Conservation (phyloP, 2,797 vertebrate species). For the Tapirus indicus region DNA sequence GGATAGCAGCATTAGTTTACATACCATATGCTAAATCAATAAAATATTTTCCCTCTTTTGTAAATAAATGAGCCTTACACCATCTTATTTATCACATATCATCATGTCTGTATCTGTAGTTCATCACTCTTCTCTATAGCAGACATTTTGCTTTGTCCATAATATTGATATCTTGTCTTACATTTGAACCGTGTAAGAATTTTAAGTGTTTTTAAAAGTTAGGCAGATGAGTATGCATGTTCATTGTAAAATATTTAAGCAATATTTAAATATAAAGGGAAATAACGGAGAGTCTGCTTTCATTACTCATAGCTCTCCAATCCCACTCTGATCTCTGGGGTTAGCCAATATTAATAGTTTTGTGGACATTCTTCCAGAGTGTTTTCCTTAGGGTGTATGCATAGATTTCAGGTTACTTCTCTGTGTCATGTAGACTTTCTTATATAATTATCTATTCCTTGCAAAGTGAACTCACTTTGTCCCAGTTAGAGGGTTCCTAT, state of each 20-base stretch:
- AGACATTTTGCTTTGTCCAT: neutral
- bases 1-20: neutral
- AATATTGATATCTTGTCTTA: neutral
- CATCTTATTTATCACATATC: neutral
- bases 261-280: slow-evolving; percentile 8
- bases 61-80: neutral
- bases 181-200: neutral
- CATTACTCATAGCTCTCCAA: neutral
- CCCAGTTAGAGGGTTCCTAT: neutral
- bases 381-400: neutral
- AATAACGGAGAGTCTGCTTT: neutral
- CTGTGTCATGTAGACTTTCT: neutral
- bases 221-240: neutral
- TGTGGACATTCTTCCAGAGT: neutral
- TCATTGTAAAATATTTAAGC: neutral
- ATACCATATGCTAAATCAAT: neutral
- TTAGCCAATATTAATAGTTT: neutral
- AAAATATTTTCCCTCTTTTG: neutral
- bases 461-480: neutral
- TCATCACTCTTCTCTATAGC: neutral
- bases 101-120: neutral
- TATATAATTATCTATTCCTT: neutral
- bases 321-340: neutral
- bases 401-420: neutral
- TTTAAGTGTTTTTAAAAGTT: slow-evolving; percentile 5